phyloP scores from a whole-genome alignment of 2,888 invertebrate genomes.

The Mactromeris polynyma region DNA sequence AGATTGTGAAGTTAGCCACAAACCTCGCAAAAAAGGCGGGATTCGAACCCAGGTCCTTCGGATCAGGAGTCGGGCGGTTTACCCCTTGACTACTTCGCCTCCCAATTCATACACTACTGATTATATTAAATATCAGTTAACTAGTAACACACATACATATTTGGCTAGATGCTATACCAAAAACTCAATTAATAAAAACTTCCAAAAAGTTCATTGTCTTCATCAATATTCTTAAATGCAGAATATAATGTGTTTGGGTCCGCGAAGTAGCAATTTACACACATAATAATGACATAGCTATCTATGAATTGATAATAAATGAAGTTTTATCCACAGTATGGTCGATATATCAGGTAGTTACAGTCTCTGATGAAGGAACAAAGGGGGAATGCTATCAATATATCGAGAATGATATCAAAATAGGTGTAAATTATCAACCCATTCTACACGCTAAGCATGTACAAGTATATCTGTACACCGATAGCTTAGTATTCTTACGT shows the following conservation, averaged over 20 bases:
- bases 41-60: too few species aligned
- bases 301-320: not conserved
- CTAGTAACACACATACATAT: too few species aligned
- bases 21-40: too few species aligned
- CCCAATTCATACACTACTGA: too few species aligned
- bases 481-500: constrained; percentile 3
- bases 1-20: too few species aligned
- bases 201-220: too few species aligned
- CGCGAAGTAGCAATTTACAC: not conserved
- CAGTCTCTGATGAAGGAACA: not conserved
- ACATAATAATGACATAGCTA: not conserved
- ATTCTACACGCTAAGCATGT: not conserved
- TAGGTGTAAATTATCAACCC: not conserved
- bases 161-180: too few species aligned
- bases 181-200: too few species aligned
- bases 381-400: not conserved
- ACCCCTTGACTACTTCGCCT: too few species aligned
- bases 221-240: too few species aligned
- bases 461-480: not conserved
- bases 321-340: not conserved
- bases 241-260: not conserved
- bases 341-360: not conserved
- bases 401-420: not conserved
- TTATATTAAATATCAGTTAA: too few species aligned
- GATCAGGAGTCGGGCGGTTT: too few species aligned